A percentile compares a stretch with the other conserved stretches of the same genome.
Conservation (phyloP, 1,140 invertebrate species). For the Bombus polaris region DNA sequence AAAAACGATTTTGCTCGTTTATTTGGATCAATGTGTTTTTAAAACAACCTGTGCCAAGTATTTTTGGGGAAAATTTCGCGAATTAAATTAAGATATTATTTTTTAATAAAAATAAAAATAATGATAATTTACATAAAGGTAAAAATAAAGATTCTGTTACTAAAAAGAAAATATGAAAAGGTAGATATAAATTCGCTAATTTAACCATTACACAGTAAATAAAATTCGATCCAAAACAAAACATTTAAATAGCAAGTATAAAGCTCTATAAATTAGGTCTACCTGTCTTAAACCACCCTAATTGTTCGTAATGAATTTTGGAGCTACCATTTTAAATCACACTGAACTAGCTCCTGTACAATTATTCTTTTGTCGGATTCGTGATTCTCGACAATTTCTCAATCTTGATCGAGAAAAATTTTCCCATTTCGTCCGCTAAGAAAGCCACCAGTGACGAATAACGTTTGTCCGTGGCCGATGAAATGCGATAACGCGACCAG, state of each 20-base stretch:
- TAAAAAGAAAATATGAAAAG: background rate
- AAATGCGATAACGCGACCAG: slow-evolving; percentile 11
- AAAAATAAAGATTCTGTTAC: background rate
- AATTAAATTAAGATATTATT: too few relatives aligned
- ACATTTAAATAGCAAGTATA: too few relatives aligned
- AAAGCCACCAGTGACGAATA: background rate
- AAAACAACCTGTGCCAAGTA: background rate
- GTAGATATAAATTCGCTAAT: too few relatives aligned
- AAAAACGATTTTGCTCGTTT: background rate
- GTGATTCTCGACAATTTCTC: background rate
- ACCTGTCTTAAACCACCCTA: background rate
- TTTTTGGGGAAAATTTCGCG: background rate
- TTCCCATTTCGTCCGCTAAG: background rate
- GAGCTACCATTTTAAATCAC: background rate
- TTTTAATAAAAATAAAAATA: too few relatives aligned
- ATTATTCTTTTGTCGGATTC: background rate
- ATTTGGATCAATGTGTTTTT: background rate
- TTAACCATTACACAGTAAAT: too few relatives aligned
- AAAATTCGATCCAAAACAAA: too few relatives aligned
- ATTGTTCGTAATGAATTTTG: background rate
- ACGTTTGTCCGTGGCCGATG: background rate
- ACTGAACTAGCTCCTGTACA: fast-evolving
- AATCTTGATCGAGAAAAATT: background rate
- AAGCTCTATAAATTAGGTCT: background rate
- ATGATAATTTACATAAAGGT: too few relatives aligned